A percentile compares a stretch with the other conserved stretches of the same genome.
Evolutionary conservation across 2,113 vertebrate genomes (phyloP).

Genomic region (Poeciliopsis occidentalis): DNA sequence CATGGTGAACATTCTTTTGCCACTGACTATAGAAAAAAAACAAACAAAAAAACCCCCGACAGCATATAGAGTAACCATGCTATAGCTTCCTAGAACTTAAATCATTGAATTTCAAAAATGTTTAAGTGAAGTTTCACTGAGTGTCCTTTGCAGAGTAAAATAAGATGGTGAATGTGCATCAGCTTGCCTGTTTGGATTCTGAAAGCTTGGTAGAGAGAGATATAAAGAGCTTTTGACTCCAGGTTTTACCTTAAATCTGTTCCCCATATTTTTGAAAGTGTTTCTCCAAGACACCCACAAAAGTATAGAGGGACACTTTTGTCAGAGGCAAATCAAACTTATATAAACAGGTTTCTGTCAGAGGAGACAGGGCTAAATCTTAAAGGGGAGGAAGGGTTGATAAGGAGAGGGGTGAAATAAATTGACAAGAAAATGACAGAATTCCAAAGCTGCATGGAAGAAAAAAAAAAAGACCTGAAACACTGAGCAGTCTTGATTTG

Average conservation of each 20-base stretch:
- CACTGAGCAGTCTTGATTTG: constrained; percentile 56
- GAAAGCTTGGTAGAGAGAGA: constrained; percentile 53
- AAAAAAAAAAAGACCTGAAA: constrained; percentile 52
- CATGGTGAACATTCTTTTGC: too few relatives aligned
- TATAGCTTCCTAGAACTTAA: neutral
- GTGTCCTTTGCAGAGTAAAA: constrained; percentile 51
- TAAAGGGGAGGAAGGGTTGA: neutral
- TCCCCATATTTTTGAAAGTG: constrained; percentile 69
- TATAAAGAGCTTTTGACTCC: constrained; percentile 58
- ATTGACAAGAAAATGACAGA: constrained; percentile 46
- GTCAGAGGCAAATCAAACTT: constrained; percentile 73
- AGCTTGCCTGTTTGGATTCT: constrained; percentile 44
- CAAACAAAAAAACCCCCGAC: too few relatives aligned
- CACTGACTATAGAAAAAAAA: too few relatives aligned
- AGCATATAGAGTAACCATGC: neutral
- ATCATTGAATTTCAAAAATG: constrained; percentile 37
- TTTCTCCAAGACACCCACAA: constrained; percentile 57
- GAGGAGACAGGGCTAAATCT: constrained; percentile 36
- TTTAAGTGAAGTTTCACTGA: constrained; percentile 22
- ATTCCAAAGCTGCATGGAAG: constrained; percentile 52
- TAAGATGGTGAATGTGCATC: constrained; percentile 39
- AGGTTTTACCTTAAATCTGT: constrained; percentile 77
- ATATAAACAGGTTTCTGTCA: constrained; percentile 67
- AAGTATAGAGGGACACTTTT: constrained; percentile 66
- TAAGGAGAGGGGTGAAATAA: constrained; percentile 28